Base-by-base conservation (phyloP, 92 coral and sea anemone genomes). In the Parazoanthus swiftii region DNA sequence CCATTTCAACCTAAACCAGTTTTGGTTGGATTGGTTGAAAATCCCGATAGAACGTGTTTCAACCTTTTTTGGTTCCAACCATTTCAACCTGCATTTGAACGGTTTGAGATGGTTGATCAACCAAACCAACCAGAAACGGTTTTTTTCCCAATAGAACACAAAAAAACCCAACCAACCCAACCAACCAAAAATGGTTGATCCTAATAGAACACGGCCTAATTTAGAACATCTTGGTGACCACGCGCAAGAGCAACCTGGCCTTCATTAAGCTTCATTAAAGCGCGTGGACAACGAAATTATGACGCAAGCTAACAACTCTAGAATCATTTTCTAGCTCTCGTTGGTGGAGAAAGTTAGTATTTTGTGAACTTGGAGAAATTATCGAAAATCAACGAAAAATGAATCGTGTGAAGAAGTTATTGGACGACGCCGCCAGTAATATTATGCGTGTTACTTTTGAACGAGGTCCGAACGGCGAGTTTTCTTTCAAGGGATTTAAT, bases 381-480 rank as follows among this genome's bases (percentile, higher is more conserved):
- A 56, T 42, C 43, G 33, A 84, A 6, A 84, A 29, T 70, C 42
- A 70, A 37, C 1, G 20, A 71, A 81, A 50, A 48, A 84, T 84
- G 87, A 76, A 84, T 29, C 79, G 87, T 15, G 77, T 84, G 66
- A 84, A 84, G 48, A 70, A 73, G 63, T 18, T 84, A 18, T 16
- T 84, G 42, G 87, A 84, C 3, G 68, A 84, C 25, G 87, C 87
- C 16, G 79, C 87, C 21, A 20, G 78, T 25, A 84, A 84, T 33
- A 70, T 84, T 59, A 13, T 84, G 44, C 87, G 87, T 33, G 77
- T 84, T 70, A 84, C 87, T 11, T 48, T 84, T 70, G 87, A 84
- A 59, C 77, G 87, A 84, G 87, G 79, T 33, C 79, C 79, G 13
- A 72, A 71, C 56, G 87, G 87, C 39, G 67, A 84, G 46, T 33